Evolutionary conservation across 2,888 invertebrate genomes (phyloP).

Genomic region (Quadroppia sp.): DNA sequence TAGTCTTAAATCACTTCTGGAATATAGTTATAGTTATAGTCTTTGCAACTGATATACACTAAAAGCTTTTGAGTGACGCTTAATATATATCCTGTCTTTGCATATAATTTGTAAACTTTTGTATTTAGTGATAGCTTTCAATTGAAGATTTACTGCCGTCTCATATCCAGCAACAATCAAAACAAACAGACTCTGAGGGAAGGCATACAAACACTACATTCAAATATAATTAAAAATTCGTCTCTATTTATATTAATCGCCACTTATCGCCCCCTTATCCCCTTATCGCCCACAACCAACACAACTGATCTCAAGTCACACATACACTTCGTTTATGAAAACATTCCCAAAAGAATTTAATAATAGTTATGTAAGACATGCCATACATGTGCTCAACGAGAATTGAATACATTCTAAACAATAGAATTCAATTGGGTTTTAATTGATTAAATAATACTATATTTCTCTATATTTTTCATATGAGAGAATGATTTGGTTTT

Average conservation of each 20-base stretch:
- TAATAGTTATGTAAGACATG: background rate
- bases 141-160: constrained; percentile 29
- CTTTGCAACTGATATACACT: background rate
- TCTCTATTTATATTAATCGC: constrained; percentile 32
- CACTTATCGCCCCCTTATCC: constrained; percentile 8
- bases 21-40: background rate
- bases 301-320: constrained; percentile 9
- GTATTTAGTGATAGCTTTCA: constrained; percentile 21
- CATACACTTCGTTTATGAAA: constrained; percentile 13
- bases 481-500: too few species aligned
- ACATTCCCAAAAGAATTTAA: constrained; percentile 11
- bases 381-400: background rate
- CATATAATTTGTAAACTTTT: constrained; percentile 32
- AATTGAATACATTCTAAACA: too few species aligned
- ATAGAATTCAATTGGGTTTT: constrained; percentile 15
- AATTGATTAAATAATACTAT: background rate
- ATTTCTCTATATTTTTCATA: too few species aligned
- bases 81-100: background rate
- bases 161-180: constrained; percentile 32
- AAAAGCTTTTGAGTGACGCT: background rate
- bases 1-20: constrained; percentile 30
- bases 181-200: constrained; percentile 32
- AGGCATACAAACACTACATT: background rate
- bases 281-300: background rate
- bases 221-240: constrained; percentile 20